These are phyloP conservation scores for Epirrita christyi DNA, from an alignment of 2,888 invertebrate genomes.

Conservation along the genomic window DNA sequence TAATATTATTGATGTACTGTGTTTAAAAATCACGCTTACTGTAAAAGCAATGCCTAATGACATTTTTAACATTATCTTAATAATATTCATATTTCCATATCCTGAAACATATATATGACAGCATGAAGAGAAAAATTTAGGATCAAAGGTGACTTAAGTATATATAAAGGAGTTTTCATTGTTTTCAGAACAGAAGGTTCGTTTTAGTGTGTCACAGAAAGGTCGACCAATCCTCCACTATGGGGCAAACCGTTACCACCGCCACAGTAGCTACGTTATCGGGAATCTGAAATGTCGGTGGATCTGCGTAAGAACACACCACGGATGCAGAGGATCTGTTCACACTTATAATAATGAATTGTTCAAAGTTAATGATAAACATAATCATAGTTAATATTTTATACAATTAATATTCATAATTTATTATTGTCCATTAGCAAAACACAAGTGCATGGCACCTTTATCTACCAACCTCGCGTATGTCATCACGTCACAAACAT, in stretches of 20 bases:
- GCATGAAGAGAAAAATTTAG: background rate
- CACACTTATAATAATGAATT: constrained; percentile 15
- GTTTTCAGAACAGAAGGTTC: background rate
- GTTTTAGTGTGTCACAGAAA: constrained; percentile 7
- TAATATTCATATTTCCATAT: no score
- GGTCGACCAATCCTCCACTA: constrained; percentile 18
- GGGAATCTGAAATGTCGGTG: constrained; percentile 11
- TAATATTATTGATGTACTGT: no score
- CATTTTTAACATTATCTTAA: no score
- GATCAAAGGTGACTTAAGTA: background rate
- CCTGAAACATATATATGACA: no score
- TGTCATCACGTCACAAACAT: no score
- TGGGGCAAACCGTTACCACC: constrained; percentile 23
- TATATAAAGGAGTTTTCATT: background rate
- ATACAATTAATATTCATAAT: no score
- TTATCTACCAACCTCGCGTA: no score
- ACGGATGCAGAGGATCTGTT: constrained; percentile 17
- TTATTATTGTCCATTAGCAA: no score
- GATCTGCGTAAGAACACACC: constrained; percentile 18
- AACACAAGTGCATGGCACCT: no score
- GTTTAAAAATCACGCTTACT: no score
- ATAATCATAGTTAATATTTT: constrained; percentile 16
- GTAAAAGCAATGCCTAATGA: no score
- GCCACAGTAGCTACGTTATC: constrained; percentile 13
- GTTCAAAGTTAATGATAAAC: constrained; percentile 14